Evolutionary conservation across 1,140 invertebrate species (phyloP).

Genomic region (Pararge aegeria): DNA sequence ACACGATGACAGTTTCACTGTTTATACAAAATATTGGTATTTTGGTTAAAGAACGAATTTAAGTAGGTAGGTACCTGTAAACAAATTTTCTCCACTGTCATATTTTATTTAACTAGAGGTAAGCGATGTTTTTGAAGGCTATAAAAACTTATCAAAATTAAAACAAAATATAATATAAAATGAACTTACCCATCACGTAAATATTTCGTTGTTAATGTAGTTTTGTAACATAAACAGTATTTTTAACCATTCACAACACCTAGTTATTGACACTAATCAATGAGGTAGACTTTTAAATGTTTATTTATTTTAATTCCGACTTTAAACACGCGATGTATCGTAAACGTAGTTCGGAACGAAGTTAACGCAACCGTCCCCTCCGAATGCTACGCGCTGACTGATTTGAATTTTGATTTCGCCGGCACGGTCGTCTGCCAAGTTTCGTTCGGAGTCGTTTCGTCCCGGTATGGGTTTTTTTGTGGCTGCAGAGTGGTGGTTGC

Average conservation of each 20-base stretch:
- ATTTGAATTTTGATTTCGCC: conserved; percentile 36
- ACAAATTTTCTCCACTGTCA: too few relatives aligned
- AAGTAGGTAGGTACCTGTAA: too few relatives aligned
- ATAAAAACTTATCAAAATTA: too few relatives aligned
- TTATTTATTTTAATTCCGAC: conserved; percentile 31
- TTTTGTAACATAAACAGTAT: conserved; percentile 17
- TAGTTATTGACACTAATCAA: conserved; percentile 43
- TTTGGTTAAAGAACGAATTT: too few relatives aligned
- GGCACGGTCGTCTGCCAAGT: conserved; percentile 34
- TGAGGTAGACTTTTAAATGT: conserved; percentile 30
- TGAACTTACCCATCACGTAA: conserved; percentile 55
- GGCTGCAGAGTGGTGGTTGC: conserved; percentile 40
- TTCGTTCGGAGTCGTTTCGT: conserved; percentile 39
- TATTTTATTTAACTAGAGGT: too few relatives aligned
- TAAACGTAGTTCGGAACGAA: conserved; percentile 30
- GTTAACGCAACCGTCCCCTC: conserved; percentile 39
- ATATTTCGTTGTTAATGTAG: conserved; percentile 7
- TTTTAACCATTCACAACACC: conserved; percentile 40
- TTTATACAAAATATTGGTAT: too few relatives aligned
- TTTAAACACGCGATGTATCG: conserved; percentile 55
- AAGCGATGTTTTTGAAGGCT: too few relatives aligned
- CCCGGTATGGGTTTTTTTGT: conserved; percentile 31
- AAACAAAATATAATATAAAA: conserved; percentile 15
- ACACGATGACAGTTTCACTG: too few relatives aligned
- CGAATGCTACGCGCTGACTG: conserved; percentile 53